Base-by-base conservation (phyloP, 92 coral and sea anemone species). In the Metridium senile region DNA sequence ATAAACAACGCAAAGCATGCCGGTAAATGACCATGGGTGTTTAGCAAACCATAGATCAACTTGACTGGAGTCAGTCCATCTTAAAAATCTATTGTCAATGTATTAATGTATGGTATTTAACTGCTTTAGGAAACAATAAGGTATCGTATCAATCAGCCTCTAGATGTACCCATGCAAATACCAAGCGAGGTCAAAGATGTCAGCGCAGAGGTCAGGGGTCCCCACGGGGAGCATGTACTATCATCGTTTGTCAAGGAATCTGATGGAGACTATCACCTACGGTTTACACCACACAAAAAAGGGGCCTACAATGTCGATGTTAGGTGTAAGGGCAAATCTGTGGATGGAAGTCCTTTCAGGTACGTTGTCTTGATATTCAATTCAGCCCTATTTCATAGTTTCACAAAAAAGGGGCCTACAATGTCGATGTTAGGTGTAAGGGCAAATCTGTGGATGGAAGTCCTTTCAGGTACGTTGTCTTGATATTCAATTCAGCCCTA, bases 131-230 rank as follows among this genome's bases (percentile, higher is more conserved):
- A 61, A 21, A 26, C 66, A 19, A 54, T 75, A 11, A 68, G 83
- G 30, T 91, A 88, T 68, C 90, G 83, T 62, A 87, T 88, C 51
- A 86, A 87, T 11, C 87, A 82, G 52, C 90, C 89, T 53, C 86
- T 91, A 18, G 97, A 91, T 62, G 90, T 88, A 6, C 97, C 97
- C 35, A 91, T 91, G 97, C 93, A 91, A 83, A 88, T 91, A 66
- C 97, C 97, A 17, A 13, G 17, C 0, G 87, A 89, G 51, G 97
- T 88, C 26, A 92, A 69, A 21, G 93, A 91, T 31, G 90, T 91
- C 58, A 75, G 93, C 6, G 97, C 97, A 1, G 79, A 45, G 31
- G 93, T 91, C 27, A 80, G 76, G 26, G 97, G 87, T 70, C 97
- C 97, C 59, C 88, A 85, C 81, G 85, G 85, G 11, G 86, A 86